phyloP scores from a whole-genome alignment of 2,888 invertebrate genomes.

The Luperina nickerlii region DNA sequence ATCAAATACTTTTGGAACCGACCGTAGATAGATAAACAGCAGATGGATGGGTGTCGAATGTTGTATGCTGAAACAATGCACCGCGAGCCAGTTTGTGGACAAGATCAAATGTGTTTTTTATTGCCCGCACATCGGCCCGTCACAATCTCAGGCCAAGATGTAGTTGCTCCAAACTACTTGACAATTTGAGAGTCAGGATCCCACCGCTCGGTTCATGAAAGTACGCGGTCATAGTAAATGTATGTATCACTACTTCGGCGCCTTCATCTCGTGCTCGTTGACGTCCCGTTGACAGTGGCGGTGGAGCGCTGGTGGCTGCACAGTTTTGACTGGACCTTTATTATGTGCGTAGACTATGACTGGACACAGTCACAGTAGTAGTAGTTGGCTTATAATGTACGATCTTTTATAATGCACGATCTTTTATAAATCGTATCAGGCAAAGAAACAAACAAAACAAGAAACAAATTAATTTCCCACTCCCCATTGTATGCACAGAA shows the following conservation, averaged over 20 bases:
- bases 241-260: not conserved
- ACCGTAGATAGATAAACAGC: no score
- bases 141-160: not conserved
- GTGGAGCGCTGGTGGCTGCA: no score
- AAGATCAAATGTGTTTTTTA: not conserved
- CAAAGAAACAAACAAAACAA: slow-evolving; percentile 12
- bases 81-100: no score
- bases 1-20: no score
- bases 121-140: no score
- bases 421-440: not conserved
- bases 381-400: no score
- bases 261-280: no score
- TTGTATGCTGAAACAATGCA: no score
- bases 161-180: not conserved
- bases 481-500: slow-evolving; percentile 7
- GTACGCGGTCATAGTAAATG: not conserved
- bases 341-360: not conserved
- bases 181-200: not conserved
- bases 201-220: no score
- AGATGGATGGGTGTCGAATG: no score
- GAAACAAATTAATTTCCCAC: slow-evolving; percentile 10
- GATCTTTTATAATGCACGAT: not conserved
- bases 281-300: no score
- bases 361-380: not conserved
- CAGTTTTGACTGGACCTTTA: no score